Conservation (phyloP, 2,113 vertebrate species). For the Aptenodytes forsteri region DNA sequence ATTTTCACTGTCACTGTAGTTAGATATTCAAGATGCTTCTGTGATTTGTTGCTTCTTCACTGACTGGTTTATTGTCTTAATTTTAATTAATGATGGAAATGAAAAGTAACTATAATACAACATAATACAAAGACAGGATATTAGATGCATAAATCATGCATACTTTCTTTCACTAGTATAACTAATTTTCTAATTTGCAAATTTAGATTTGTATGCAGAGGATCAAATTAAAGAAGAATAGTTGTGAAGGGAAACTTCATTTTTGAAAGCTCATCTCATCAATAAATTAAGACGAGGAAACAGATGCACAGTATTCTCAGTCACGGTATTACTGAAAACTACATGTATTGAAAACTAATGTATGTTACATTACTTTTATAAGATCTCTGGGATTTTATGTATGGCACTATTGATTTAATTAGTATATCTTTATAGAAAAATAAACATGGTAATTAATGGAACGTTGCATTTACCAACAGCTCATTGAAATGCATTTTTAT, state of each 20-base stretch:
- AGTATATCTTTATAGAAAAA: neutral
- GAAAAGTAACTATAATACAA: neutral
- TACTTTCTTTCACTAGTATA: slow-evolving; percentile 27
- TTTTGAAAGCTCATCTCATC: slow-evolving; percentile 34
- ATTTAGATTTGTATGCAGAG: slow-evolving; percentile 7
- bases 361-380: neutral
- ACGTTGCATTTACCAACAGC: neutral
- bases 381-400: neutral
- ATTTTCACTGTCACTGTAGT: neutral
- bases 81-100: slow-evolving; percentile 57
- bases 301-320: neutral
- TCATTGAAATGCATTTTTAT: neutral
- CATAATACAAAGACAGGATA: neutral
- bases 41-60: slow-evolving; percentile 6
- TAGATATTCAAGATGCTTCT: neutral
- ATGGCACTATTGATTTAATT: neutral
- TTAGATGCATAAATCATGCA: slow-evolving; percentile 33
- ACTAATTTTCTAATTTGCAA: slow-evolving; percentile 37
- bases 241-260: neutral
- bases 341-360: neutral
- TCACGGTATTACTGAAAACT: neutral
- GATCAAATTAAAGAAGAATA: slow-evolving; percentile 24
- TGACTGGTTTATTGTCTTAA: slow-evolving; percentile 26
- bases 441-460: neutral
- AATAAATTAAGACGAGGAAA: neutral